Conservation (phyloP, 1,140 invertebrate genomes). For the Whitmania pigra region DNA sequence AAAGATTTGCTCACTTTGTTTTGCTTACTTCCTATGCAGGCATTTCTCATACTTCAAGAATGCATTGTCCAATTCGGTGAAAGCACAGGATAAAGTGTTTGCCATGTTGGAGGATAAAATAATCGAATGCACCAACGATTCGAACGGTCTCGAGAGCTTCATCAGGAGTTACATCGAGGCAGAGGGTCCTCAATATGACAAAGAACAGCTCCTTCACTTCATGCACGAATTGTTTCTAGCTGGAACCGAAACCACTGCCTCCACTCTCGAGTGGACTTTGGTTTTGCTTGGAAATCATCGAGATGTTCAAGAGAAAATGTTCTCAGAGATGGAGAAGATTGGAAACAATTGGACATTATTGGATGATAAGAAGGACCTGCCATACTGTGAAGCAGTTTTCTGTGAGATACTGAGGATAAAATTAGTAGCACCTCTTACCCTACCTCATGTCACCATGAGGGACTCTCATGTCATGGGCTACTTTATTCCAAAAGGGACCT, state of each 20-base stretch:
- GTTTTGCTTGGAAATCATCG: constrained; percentile 38
- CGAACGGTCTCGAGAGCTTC: not conserved
- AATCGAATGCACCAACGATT: not conserved
- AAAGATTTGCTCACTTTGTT: too few relatives aligned
- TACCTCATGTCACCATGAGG: not conserved
- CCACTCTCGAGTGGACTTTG: constrained; percentile 37
- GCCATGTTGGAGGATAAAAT: constrained; percentile 9
- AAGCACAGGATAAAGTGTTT: not conserved
- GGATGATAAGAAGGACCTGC: not conserved
- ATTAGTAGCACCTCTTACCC: not conserved
- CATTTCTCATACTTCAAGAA: not conserved
- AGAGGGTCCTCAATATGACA: constrained; percentile 1
- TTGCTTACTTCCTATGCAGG: not conserved
- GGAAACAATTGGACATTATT: not conserved
- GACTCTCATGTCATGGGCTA: constrained; percentile 10
- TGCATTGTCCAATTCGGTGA: not conserved
- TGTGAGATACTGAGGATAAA: not conserved
- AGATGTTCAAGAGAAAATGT: constrained; percentile 34
- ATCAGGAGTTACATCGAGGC: not conserved
- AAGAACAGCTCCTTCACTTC: constrained; percentile 1
- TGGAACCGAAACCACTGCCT: constrained; percentile 37
- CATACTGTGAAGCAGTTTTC: constrained; percentile 5
- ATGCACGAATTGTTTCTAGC: constrained; percentile 31
- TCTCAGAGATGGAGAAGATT: constrained; percentile 33
- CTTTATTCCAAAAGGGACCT: not conserved